A percentile compares a stretch with the other conserved stretches of the same genome.
Conservation (phyloP, 2,113 vertebrate species). For the Etheostoma cragini region DNA sequence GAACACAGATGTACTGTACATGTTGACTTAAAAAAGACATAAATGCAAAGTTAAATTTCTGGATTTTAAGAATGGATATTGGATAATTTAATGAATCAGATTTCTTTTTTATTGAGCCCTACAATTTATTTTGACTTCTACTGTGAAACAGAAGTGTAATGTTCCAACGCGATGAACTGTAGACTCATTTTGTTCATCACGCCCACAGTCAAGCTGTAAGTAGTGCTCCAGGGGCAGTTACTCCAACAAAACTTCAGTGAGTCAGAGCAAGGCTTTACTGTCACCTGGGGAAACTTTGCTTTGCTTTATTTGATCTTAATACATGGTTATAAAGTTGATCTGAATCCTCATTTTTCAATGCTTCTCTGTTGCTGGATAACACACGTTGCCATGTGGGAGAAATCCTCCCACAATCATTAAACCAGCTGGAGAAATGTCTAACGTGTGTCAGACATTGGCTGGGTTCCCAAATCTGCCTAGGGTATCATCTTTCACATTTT, state of each 20-base stretch:
- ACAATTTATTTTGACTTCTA: background rate
- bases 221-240: background rate
- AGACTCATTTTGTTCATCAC: conserved; percentile 10
- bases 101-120: background rate
- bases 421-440: background rate
- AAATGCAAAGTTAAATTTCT: background rate
- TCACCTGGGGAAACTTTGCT: background rate
- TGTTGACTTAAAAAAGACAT: background rate
- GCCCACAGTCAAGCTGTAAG: background rate
- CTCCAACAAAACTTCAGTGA: conserved; percentile 21
- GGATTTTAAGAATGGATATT: background rate
- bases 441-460: background rate
- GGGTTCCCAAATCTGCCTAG: background rate
- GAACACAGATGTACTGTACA: background rate
- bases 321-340: conserved; percentile 16
- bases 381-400: background rate
- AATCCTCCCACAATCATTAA: background rate
- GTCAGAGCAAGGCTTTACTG: conserved; percentile 4
- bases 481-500: background rate
- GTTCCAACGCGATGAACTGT: background rate
- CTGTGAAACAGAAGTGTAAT: background rate
- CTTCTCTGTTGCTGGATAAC: background rate
- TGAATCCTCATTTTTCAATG: conserved; percentile 8
- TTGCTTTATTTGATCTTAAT: background rate
- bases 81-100: background rate